Evolutionary conservation across 2,113 vertebrate species (phyloP), one percentile per base, ranked within the genome.

Genomic region (Hepsetus odoe): DNA sequence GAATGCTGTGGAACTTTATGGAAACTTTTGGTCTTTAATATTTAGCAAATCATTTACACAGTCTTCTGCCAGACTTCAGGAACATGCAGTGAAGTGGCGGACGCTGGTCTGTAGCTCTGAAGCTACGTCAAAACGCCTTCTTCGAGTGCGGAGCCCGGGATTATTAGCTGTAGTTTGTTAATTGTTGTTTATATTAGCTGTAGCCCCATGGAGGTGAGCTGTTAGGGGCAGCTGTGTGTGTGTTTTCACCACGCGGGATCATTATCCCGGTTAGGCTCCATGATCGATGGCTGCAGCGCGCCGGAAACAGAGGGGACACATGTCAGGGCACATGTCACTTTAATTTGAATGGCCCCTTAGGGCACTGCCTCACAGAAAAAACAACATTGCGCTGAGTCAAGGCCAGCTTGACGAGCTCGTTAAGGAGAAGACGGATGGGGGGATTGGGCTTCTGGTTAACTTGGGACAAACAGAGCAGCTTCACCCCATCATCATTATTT

Each of bases 331-430:
- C 81, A 62, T 72, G 40, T 77, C 58, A 59, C 44, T 69, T 28
- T 79, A 44, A 72, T 75, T 79, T 79, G 22, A 46, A 75, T 24
- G 67, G 55, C 18, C 56, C 76, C 53, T 75, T 53, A 65, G 76
- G 42, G 33, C 49, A 61, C 58, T 59, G 28, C 24, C 82, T 51
- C 53, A 75, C 72, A 35, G 20, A 53, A 75, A n/a, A n/a, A n/a
- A n/a, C n/a, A n/a, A 49, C 42, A 49, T 18, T 35, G 68, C 11
- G 16, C 2, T 49, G 66, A 78, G 40, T 76, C 13, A 55, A 6
- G 18, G 40, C 55, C 16, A 61, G 26, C 30, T 30, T 46, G 75
- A 74, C 42, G 28, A 71, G 73, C 44, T n/a, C 5, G 18, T 12
- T 70, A 16, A 40, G 3, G 40, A 24, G 26, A 35, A 20, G 72